Conservation (phyloP, 2,888 invertebrate species). For the Noctua fimbriata region DNA sequence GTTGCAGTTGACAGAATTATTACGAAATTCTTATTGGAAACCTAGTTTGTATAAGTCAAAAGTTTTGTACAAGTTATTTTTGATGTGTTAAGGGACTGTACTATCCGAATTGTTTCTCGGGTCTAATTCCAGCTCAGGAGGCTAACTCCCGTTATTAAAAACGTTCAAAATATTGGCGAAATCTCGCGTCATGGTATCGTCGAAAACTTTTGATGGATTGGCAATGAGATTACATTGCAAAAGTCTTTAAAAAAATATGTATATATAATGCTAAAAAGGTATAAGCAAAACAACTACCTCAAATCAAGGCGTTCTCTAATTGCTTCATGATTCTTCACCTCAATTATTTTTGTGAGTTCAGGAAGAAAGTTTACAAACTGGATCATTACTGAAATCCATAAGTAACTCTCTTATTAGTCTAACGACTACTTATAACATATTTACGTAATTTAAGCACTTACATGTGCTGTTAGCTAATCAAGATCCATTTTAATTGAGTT, state of each 20-base stretch:
- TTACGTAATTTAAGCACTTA: slow-evolving; percentile 40
- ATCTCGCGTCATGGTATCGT: not conserved
- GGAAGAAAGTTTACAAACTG: slow-evolving; percentile 31
- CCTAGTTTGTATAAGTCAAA: not conserved
- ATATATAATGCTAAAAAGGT: not conserved
- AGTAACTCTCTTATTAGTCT: slow-evolving; percentile 19
- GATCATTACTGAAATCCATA: slow-evolving; percentile 16
- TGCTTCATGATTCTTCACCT: not conserved
- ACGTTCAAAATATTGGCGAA: not conserved
- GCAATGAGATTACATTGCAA: not conserved
- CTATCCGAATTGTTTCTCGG: too few species aligned
- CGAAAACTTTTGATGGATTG: not conserved
- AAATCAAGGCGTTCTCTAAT: not conserved
- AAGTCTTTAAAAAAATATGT: not conserved
- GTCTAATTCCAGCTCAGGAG: not conserved
- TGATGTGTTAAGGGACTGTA: too few species aligned
- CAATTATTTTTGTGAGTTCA: not conserved
- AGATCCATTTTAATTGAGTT: slow-evolving; percentile 30
- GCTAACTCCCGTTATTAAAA: not conserved
- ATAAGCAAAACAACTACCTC: not conserved
- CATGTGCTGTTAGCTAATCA: slow-evolving; percentile 13
- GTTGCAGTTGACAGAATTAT: not conserved
- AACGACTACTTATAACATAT: slow-evolving; percentile 28
- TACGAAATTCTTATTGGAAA: not conserved
- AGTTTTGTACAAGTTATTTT: not conserved